These are phyloP conservation scores for Epinephelus fuscoguttatus DNA, from an alignment of 2,113 vertebrate genomes.

Conservation along the genomic window DNA sequence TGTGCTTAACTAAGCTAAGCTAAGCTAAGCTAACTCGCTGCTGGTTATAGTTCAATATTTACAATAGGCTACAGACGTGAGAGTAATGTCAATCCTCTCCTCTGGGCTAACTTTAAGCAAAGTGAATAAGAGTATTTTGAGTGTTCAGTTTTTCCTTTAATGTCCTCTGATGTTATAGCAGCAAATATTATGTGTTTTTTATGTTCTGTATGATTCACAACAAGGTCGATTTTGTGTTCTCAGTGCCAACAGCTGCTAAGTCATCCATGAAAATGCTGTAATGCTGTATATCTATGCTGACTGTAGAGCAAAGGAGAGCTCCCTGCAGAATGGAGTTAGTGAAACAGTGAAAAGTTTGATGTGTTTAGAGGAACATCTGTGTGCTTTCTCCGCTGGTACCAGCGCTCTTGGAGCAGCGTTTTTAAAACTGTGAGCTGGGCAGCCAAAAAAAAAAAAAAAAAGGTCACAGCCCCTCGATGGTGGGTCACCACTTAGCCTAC, in stretches of 20 bases:
- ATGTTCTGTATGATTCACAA: conserved; percentile 16
- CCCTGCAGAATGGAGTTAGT: not conserved
- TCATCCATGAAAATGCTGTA: conserved; percentile 30
- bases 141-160: not conserved
- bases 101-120: not conserved
- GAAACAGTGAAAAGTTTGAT: not conserved
- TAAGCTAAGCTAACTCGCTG: not conserved
- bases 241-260: conserved; percentile 14
- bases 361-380: conserved; percentile 11
- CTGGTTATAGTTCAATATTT: too few species aligned
- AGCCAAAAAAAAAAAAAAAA: not conserved
- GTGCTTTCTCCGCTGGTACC: not conserved
- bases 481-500: not conserved
- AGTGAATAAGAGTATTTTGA: not conserved
- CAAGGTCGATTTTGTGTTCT: conserved; percentile 13
- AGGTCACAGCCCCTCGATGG: not conserved
- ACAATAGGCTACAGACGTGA: too few species aligned
- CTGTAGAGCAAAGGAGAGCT: not conserved
- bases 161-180: not conserved
- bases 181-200: not conserved
- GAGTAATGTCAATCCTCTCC: not conserved
- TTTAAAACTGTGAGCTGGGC: not conserved
- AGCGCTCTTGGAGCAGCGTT: not conserved
- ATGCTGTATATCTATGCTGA: conserved; percentile 52
- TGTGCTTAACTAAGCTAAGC: not conserved